These are phyloP conservation scores for Syndactyla subalaris DNA, from an alignment of 2,797 vertebrate genomes.

Conservation along the genomic window DNA sequence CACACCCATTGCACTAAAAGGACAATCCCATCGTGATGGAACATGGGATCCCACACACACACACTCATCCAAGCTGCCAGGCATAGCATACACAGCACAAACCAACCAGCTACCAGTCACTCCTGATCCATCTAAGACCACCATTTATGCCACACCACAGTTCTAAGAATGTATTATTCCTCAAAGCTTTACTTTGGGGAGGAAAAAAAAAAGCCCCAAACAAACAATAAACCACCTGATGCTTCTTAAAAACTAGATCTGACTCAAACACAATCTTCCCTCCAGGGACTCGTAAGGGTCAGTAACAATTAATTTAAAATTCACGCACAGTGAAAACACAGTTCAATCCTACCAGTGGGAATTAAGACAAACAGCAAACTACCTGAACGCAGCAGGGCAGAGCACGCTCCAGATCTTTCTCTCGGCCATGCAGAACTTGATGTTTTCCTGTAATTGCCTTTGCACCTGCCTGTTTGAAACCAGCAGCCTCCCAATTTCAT, in stretches of 20 bases:
- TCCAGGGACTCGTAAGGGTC: background rate
- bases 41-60: slow-evolving; percentile 25
- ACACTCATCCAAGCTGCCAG: slow-evolving; percentile 49
- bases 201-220: background rate
- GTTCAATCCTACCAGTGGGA: background rate
- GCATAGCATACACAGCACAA: background rate
- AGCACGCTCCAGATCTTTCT: background rate
- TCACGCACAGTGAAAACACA: background rate
- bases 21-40: slow-evolving; percentile 36
- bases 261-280: background rate
- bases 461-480: background rate
- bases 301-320: background rate
- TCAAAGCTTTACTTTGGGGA: background rate
- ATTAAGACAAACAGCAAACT: background rate
- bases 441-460: background rate
- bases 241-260: background rate
- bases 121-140: background rate
- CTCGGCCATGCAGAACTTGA: background rate
- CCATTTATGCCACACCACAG: background rate
- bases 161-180: background rate
- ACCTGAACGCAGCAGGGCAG: fast-evolving
- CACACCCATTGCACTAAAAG: slow-evolving; percentile 28
- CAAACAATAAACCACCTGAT: background rate
- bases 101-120: background rate
- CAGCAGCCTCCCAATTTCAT: background rate